Evolutionary conservation across 1,140 invertebrate genomes (phyloP).

Genomic region (Trissolcus basalis): DNA sequence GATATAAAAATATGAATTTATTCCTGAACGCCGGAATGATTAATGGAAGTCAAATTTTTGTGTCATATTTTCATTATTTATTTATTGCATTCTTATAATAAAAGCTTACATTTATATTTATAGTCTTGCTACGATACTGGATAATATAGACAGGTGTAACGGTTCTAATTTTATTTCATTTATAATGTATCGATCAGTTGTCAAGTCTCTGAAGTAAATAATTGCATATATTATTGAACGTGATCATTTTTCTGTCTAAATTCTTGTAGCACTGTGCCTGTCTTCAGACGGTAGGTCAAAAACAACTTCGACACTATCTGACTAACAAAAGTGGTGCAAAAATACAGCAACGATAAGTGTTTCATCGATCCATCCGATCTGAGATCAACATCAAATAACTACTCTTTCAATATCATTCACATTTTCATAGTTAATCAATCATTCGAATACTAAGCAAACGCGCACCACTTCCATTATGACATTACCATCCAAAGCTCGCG

Average conservation of each 20-base stretch:
- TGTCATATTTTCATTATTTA: constrained; percentile 35
- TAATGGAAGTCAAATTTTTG: no score
- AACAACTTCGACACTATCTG: constrained; percentile 36
- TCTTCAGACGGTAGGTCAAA: constrained; percentile 52
- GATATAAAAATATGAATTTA: no score
- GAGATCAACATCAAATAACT: background rate
- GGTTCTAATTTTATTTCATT: constrained; percentile 41
- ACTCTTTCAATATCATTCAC: background rate
- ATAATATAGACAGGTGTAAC: constrained; percentile 54
- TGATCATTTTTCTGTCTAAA: constrained; percentile 24
- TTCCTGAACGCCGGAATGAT: no score
- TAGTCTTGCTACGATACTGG: constrained; percentile 50
- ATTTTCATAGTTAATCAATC: background rate
- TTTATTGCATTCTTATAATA: constrained; percentile 55
- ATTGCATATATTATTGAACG: constrained; percentile 22
- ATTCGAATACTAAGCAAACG: background rate
- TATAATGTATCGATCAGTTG: constrained; percentile 45
- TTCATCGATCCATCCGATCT: background rate
- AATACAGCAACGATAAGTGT: constrained; percentile 1
- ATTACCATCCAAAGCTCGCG: constrained; percentile 43
- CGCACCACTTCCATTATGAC: constrained; percentile 26
- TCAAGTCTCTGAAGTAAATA: constrained; percentile 35
- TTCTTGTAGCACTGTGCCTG: constrained; percentile 23
- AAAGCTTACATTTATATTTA: constrained; percentile 45
- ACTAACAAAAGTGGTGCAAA: constrained; percentile 31